A percentile compares a stretch with the other conserved stretches of the same genome.
Conservation (phyloP, 2,888 invertebrate species). For the Aradus depressus region DNA sequence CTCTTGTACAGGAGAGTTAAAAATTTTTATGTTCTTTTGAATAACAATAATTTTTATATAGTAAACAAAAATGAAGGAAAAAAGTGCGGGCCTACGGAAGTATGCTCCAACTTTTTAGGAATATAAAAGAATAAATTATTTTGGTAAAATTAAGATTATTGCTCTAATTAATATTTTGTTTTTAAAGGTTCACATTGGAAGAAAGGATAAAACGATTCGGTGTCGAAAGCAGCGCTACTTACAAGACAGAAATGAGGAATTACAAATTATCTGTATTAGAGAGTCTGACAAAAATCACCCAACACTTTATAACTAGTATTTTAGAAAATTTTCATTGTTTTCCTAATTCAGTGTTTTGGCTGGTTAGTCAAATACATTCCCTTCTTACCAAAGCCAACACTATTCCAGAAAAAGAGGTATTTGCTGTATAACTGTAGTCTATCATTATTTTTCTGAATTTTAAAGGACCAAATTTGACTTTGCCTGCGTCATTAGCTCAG, state of each 20-base stretch:
- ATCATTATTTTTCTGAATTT: too few species aligned
- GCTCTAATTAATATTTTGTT: slow-evolving; percentile 13
- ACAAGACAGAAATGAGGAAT: slow-evolving; percentile 57
- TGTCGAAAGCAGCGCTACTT: slow-evolving; percentile 58
- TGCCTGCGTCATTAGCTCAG: too few species aligned
- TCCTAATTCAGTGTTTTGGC: slow-evolving; percentile 80
- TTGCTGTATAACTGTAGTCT: too few species aligned
- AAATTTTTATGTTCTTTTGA: slow-evolving; percentile 13
- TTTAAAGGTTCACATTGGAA: slow-evolving; percentile 42
- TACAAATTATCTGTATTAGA: slow-evolving; percentile 71
- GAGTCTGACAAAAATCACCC: slow-evolving; percentile 65
- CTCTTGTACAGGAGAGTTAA: too few species aligned
- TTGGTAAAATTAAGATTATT: background rate
- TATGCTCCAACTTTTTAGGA: too few species aligned
- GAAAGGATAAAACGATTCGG: slow-evolving; percentile 65
- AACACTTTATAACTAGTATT: slow-evolving; percentile 69
- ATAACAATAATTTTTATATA: too few species aligned
- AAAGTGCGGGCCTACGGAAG: too few species aligned
- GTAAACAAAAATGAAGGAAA: too few species aligned
- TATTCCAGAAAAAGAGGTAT: slow-evolving; percentile 44
- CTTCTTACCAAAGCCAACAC: slow-evolving; percentile 50
- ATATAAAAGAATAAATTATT: background rate
- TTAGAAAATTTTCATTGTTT: slow-evolving; percentile 79
- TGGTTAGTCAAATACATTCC: slow-evolving; percentile 73
- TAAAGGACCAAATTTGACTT: too few species aligned